Base-by-base conservation (phyloP, 2,888 invertebrate genomes). In the Lycocerus yunnanus region DNA sequence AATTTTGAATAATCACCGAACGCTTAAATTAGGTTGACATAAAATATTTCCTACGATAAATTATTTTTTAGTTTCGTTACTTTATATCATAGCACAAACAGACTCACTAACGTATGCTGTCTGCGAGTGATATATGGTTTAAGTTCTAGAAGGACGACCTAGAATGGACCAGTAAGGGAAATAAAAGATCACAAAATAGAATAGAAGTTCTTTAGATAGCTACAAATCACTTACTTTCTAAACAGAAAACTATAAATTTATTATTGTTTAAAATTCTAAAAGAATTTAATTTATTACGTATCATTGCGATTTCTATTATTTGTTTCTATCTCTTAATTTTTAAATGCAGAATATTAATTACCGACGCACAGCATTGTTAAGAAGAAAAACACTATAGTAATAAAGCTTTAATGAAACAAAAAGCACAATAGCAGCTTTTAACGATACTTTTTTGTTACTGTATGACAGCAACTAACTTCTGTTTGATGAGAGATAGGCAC, bases 101-200 rank as follows among this genome's bases (percentile, higher is more conserved):
- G 79, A 69, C 75, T 75, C 77, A 74, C 82, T 84, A 86, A 85
- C 86, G 85, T 86, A 85, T 85, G 85, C 86, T 83, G 85, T 85
- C 85, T 83, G 81, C 82, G 74, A 75, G 81, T 86, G 86, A 86
- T 86, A 86, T 86, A 86, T 84, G 81, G 78, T 78, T 74, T 73
- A 70, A 78, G 81, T 81, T 81, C 77, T 77, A 73, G 78, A 78
- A 80, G 79, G 78, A 77, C 78, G 77, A 78, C 76, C 80, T 78
- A 77, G 79, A 81, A 79, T 76, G 80, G 80, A 78, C 80, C 78
- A 73, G 82, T 83, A 84, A 85, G 83, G 84, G 84, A 86, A 85
- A 86, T 85, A 86, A 86, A 85, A 84, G 83, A 85, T 83, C 82
- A 83, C 83, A 82, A 86, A 86, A 86, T 87, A 86, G 87, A 87